These are phyloP conservation scores for Menidia menidia DNA, from an alignment of 2,797 vertebrate genomes.

Conservation along the genomic window DNA sequence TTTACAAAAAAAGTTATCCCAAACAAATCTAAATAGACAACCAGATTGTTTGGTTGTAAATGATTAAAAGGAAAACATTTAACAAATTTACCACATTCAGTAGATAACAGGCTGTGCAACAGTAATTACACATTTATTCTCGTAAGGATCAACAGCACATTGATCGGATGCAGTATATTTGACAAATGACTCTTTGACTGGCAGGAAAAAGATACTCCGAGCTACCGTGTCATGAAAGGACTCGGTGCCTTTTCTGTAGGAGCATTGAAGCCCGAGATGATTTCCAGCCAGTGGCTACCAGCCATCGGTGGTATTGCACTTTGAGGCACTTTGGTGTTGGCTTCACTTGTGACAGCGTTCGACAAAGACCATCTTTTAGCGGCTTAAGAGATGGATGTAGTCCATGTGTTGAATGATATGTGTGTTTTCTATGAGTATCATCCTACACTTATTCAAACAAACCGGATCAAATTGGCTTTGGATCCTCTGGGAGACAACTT, in stretches of 20 bases:
- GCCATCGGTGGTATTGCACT: background rate
- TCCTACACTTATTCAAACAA: background rate
- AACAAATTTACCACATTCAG: too few species aligned
- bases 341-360: background rate
- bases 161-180: too few species aligned
- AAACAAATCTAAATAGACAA: too few species aligned
- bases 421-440: background rate
- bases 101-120: too few species aligned
- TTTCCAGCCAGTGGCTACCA: background rate
- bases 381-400: background rate
- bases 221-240: background rate
- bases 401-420: background rate
- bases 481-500: slow-evolving; percentile 2
- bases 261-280: background rate
- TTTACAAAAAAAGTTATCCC: background rate
- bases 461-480: background rate
- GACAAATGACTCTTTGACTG: too few species aligned
- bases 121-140: too few species aligned
- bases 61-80: too few species aligned
- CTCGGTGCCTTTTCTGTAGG: too few species aligned
- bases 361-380: background rate
- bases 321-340: background rate
- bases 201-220: too few species aligned
- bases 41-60: too few species aligned
- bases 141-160: too few species aligned